Evolutionary conservation across 2,888 invertebrate species (phyloP).

Genomic region (Pristionchus exspectatus): DNA sequence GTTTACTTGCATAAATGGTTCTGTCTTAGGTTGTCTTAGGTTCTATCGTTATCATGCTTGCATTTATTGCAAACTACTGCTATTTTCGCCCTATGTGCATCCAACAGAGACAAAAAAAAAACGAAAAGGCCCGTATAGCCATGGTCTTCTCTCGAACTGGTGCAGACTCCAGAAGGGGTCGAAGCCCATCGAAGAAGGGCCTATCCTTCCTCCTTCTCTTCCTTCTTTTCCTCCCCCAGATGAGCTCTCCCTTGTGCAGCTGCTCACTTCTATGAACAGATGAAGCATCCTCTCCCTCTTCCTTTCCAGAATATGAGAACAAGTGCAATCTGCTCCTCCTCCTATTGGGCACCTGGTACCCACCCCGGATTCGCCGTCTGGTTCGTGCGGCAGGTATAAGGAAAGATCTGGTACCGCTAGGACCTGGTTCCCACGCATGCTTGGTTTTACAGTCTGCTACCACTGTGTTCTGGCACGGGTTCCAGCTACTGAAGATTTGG

Average conservation of each 20-base stretch:
- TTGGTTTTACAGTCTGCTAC: no score
- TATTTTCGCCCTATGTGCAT: not conserved
- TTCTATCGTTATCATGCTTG: no score
- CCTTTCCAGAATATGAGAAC: slow-evolving; percentile 38
- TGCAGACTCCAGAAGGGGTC: not conserved
- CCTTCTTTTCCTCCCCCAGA: not conserved
- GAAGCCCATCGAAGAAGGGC: no score
- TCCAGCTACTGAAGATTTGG: no score
- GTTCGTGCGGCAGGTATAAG: not conserved
- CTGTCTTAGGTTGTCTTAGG: no score
- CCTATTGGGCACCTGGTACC: slow-evolving; percentile 28
- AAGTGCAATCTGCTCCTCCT: slow-evolving; percentile 32
- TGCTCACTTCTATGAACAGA: slow-evolving; percentile 23
- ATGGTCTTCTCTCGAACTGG: not conserved
- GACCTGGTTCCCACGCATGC: no score
- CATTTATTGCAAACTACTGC: not conserved
- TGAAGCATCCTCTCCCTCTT: not conserved
- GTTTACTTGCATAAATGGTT: no score
- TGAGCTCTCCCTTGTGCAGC: not conserved
- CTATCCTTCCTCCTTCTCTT: not conserved
- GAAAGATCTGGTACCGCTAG: no score
- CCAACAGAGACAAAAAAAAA: not conserved
- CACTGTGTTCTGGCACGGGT: no score
- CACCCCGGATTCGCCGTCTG: not conserved
- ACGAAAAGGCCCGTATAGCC: not conserved